A percentile compares a stretch with the other conserved stretches of the same genome.
phyloP scores from a whole-genome alignment of 92 coral and sea anemone genomes.

The Palythoa grandis region DNA sequence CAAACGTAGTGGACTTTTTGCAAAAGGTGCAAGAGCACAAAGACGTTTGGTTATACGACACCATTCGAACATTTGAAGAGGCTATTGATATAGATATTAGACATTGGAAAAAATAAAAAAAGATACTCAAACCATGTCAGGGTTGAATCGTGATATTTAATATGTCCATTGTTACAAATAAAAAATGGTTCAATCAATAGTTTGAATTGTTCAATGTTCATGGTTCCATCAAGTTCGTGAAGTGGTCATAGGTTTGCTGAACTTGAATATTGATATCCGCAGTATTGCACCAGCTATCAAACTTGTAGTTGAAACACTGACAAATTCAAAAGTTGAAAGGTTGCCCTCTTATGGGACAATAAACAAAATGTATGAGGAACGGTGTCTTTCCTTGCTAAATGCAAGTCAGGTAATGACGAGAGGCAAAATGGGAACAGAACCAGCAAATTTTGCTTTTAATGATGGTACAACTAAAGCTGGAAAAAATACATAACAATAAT shows the following conservation, averaged over 20 bases:
- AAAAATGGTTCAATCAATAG: no score
- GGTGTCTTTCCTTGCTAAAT: constrained; percentile 21
- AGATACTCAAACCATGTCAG: no score
- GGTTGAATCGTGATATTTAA: no score
- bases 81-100: no score
- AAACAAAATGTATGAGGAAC: constrained; percentile 19
- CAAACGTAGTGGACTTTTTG: no score
- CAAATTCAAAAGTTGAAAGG: background rate
- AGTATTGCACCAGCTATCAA: background rate
- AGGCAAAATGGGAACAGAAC: background rate
- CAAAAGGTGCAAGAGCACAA: no score
- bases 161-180: no score
- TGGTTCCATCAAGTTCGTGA: background rate
- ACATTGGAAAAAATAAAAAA: no score
- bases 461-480: constrained; percentile 22
- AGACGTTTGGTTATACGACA: no score
- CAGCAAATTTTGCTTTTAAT: constrained; percentile 18
- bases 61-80: no score
- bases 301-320: constrained; percentile 10
- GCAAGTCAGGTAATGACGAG: constrained; percentile 3
- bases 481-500: constrained; percentile 3
- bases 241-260: background rate
- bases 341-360: constrained; percentile 32
- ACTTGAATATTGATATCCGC: background rate
- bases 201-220: no score